phyloP scores from a whole-genome alignment of 2,113 vertebrate genomes.

The Morone chrysops region DNA sequence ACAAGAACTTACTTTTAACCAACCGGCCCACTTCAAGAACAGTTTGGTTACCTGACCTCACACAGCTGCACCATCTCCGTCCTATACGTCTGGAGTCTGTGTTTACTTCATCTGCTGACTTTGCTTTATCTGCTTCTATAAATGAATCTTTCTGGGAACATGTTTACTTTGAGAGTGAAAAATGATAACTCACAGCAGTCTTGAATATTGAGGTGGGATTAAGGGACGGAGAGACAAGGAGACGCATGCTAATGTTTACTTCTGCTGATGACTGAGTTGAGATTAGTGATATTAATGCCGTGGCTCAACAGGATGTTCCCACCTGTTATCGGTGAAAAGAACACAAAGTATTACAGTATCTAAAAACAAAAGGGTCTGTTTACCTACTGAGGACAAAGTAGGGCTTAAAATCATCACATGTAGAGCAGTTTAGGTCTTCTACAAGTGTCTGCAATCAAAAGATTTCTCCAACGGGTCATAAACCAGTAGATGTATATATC shows the following conservation, averaged over 20 bases:
- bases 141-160: constrained; percentile 31
- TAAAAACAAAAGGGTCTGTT: neutral
- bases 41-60: neutral
- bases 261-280: constrained; percentile 25
- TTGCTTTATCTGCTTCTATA: constrained; percentile 26
- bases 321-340: constrained; percentile 30
- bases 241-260: constrained; percentile 59
- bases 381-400: neutral
- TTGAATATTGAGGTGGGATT: constrained; percentile 66
- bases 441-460: neutral
- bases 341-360: neutral
- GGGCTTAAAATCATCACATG: neutral
- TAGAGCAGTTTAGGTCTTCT: neutral
- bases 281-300: constrained; percentile 40
- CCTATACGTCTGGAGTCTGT: neutral
- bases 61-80: neutral
- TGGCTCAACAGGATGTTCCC: constrained; percentile 14
- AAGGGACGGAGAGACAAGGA: constrained; percentile 48
- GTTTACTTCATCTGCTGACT: constrained; percentile 15
- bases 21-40: neutral
- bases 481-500: neutral
- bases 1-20: neutral
- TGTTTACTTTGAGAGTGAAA: constrained; percentile 27
- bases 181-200: constrained; percentile 24
- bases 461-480: neutral